phyloP scores from a whole-genome alignment of 2,797 vertebrate genomes.

The Silurus aristotelis region DNA sequence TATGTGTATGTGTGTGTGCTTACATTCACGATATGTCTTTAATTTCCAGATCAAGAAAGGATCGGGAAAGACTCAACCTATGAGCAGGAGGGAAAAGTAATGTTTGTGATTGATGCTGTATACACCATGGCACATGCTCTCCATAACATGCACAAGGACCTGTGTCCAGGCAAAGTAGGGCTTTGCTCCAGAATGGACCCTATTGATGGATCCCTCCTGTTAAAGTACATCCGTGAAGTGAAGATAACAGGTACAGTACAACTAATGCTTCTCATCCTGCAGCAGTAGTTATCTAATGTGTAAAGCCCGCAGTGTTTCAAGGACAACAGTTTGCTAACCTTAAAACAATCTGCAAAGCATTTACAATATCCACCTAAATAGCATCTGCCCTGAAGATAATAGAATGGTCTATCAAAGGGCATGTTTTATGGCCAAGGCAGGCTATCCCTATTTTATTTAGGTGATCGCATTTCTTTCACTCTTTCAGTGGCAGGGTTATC shows the following conservation, averaged over 20 bases:
- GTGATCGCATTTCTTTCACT: constrained; percentile 3
- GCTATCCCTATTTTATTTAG: constrained; percentile 24
- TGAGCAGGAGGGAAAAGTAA: constrained; percentile 96
- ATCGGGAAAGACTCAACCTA: constrained; percentile 92
- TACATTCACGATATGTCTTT: neutral
- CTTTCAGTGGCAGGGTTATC: constrained; percentile 22
- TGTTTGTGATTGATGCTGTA: constrained; percentile 95
- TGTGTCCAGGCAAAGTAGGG: constrained; percentile 89
- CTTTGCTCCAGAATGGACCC: constrained; percentile 92
- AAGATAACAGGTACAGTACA: constrained; percentile 88
- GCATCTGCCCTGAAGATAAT: constrained; percentile 11
- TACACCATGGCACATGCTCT: constrained; percentile 95
- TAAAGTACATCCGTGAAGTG: constrained; percentile 91
- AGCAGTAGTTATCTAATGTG: constrained; percentile 31
- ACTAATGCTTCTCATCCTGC: neutral
- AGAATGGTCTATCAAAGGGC: constrained; percentile 1
- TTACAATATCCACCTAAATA: constrained; percentile 22
- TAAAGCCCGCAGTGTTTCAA: constrained; percentile 35
- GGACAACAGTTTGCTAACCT: constrained; percentile 7
- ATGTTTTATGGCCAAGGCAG: neutral
- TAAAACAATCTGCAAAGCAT: constrained; percentile 3
- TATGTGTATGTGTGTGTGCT: too few relatives aligned
- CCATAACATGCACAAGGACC: constrained; percentile 91
- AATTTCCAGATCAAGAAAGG: constrained; percentile 86
- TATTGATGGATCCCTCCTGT: constrained; percentile 87